phyloP scores from a whole-genome alignment of 1,140 invertebrate genomes.

The roundworm (Caenorhabditis elegans) region DNA sequence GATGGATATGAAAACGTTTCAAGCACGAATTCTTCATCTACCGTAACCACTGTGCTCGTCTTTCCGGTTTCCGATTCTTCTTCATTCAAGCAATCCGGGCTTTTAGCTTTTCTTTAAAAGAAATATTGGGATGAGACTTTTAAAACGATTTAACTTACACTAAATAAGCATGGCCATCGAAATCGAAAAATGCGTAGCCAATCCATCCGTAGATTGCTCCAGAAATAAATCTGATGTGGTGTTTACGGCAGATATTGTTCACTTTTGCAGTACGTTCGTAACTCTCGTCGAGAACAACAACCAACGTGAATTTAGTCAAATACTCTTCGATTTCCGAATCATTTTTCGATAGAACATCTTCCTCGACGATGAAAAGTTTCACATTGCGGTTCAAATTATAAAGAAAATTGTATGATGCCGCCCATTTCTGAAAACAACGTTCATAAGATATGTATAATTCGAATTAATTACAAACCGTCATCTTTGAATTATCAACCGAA shows the following conservation, averaged over 20 bases:
- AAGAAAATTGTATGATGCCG: neutral
- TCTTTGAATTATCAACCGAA: constrained; percentile 48
- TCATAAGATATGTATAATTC: no score
- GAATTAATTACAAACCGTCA: neutral
- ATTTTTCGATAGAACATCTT: neutral
- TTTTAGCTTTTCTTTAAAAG: constrained; percentile 56
- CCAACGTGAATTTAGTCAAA: constrained; percentile 76
- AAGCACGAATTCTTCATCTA: constrained; percentile 44
- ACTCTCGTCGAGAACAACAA: constrained; percentile 78
- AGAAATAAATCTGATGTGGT: constrained; percentile 73
- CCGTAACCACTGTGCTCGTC: neutral
- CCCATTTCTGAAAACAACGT: neutral
- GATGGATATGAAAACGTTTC: constrained; percentile 71
- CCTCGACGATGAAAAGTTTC: neutral
- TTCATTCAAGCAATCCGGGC: neutral
- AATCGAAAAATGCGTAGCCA: constrained; percentile 87
- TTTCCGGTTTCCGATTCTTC: neutral
- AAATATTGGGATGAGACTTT: no score
- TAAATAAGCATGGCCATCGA: constrained; percentile 81
- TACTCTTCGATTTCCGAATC: neutral
- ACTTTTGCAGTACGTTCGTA: constrained; percentile 76
- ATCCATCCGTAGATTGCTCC: constrained; percentile 90
- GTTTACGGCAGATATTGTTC: constrained; percentile 78
- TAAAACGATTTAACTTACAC: no score
- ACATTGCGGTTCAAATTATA: neutral